phyloP scores from a whole-genome alignment of 2,113 vertebrate genomes.

The Pandion haliaetus region DNA sequence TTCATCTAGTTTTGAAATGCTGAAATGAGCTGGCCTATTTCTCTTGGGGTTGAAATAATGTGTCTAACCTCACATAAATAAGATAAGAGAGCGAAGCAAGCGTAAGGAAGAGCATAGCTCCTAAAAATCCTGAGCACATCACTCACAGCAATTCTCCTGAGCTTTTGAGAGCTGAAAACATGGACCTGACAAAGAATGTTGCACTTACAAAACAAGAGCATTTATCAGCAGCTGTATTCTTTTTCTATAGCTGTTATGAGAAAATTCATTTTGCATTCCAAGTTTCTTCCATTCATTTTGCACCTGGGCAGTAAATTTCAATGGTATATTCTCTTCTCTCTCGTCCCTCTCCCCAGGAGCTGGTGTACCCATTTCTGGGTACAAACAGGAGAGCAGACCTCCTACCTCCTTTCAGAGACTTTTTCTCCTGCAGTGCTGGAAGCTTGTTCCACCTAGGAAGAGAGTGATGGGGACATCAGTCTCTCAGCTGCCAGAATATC shows the following conservation, averaged over 20 bases:
- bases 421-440: neutral
- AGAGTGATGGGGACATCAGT: neutral
- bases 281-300: neutral
- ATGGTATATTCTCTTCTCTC: neutral
- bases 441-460: neutral
- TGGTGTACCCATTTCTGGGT: neutral
- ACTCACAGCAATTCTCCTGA: neutral
- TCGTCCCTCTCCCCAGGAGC: neutral
- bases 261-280: neutral
- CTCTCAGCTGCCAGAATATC: neutral
- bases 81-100: neutral
- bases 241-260: neutral
- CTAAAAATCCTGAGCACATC: neutral
- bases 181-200: neutral
- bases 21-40: neutral
- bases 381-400: neutral
- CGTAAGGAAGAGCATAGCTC: neutral
- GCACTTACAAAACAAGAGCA: neutral
- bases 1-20: neutral
- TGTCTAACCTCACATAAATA: neutral
- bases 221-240: neutral
- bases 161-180: neutral
- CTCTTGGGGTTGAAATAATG: neutral
- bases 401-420: neutral
- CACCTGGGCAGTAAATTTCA: neutral